Conservation (phyloP, 2,113 vertebrate species). For the Bostrychus sinensis region DNA sequence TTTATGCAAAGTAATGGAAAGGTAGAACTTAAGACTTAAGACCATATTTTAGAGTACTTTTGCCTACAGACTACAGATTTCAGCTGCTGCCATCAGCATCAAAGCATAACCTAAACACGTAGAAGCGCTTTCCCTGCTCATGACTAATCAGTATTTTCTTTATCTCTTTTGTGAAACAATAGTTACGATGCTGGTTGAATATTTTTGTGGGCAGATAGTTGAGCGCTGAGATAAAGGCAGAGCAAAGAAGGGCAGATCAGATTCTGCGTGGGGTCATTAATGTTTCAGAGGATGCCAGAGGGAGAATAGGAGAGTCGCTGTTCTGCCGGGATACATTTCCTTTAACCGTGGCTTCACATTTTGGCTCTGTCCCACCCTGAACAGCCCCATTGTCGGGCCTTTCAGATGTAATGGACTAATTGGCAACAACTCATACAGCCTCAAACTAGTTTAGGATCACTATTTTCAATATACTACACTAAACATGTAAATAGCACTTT, state of each 20-base stretch:
- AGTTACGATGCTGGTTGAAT: not conserved
- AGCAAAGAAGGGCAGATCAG: conserved; percentile 71
- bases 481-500: not conserved
- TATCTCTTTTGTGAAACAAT: not conserved
- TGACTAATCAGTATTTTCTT: not conserved
- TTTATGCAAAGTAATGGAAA: too few species aligned
- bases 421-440: conserved; percentile 19
- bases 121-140: not conserved
- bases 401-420: conserved; percentile 25
- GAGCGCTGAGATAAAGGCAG: conserved; percentile 37
- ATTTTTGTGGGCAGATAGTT: conserved; percentile 8
- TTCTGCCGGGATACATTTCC: conserved; percentile 70
- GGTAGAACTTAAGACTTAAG: too few species aligned
- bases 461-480: not conserved
- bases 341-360: conserved; percentile 54
- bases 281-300: conserved; percentile 78
- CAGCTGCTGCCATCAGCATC: too few species aligned
- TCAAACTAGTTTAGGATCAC: not conserved
- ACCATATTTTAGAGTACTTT: too few species aligned
- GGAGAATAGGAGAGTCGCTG: conserved; percentile 67
- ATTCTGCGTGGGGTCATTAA: conserved; percentile 80
- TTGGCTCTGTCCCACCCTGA: conserved; percentile 36
- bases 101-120: too few species aligned
- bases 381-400: conserved; percentile 25
- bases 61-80: too few species aligned